Percentiles rank a stretch among this genome's conserved stretches.
Conservation (phyloP, 2,888 invertebrate genomes). For the Conomelus anceps region DNA sequence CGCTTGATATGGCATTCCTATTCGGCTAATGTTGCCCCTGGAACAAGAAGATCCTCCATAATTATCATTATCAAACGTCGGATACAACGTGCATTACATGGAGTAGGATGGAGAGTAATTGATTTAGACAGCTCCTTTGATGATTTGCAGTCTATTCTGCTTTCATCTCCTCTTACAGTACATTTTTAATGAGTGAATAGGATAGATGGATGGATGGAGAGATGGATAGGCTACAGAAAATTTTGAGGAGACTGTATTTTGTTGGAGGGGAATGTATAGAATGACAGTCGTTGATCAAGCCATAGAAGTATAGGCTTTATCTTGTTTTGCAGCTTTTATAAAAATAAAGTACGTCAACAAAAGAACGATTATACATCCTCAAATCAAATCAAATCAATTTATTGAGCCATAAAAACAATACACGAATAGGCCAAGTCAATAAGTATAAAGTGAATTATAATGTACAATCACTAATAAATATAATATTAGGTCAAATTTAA, state of each 20-base stretch:
- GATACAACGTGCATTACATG: background rate
- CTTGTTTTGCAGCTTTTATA: too few species aligned
- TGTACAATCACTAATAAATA: too few species aligned
- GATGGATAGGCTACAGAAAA: background rate
- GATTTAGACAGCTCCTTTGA: background rate
- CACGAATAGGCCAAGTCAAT: too few species aligned
- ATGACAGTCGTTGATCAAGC: background rate
- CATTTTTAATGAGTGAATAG: background rate
- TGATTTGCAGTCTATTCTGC: background rate
- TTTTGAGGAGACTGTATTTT: background rate
- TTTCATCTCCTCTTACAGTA: background rate
- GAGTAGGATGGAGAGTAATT: background rate
- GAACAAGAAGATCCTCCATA: background rate
- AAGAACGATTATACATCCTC: too few species aligned
- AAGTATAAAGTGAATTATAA: too few species aligned
- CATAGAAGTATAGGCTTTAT: background rate
- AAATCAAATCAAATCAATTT: too few species aligned
- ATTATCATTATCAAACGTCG: background rate
- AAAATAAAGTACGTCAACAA: too few species aligned
- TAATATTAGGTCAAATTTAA: too few species aligned
- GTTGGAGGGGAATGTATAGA: background rate
- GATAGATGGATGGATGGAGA: background rate
- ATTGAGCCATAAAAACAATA: too few species aligned
- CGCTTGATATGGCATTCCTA: background rate
- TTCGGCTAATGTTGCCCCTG: background rate